Conservation (phyloP, 2,113 vertebrate species). For the Axis porcinus region DNA sequence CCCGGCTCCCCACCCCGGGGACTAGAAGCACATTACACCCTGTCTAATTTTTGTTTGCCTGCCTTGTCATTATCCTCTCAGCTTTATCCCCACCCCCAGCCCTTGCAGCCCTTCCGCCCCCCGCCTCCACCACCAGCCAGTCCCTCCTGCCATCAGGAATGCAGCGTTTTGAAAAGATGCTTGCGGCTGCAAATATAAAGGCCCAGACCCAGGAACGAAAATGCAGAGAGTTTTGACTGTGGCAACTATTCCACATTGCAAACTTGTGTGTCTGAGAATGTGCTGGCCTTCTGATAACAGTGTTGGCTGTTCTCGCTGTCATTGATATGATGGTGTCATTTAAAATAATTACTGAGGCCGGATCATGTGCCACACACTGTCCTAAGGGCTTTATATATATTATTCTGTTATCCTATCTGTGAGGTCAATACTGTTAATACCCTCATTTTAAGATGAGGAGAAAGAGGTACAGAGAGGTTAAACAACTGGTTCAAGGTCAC, state of each 20-base stretch:
- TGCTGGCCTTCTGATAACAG: not conserved
- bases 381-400: not conserved
- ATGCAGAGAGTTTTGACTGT: not conserved
- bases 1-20: not conserved
- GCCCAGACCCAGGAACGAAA: too few relatives aligned
- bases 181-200: not conserved
- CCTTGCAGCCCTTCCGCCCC: accelerated
- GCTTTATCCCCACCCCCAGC: not conserved
- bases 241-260: not conserved
- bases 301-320: not conserved
- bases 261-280: not conserved
- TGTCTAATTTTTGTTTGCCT: not conserved
- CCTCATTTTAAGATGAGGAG: not conserved
- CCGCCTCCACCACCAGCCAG: not conserved
- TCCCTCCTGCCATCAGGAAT: not conserved
- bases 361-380: accelerated
- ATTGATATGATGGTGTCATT: not conserved
- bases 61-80: not conserved
- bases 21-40: not conserved
- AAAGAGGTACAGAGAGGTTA: not conserved
- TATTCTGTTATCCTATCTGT: not conserved
- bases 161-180: not conserved
- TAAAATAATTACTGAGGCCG: not conserved
- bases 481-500: not conserved
- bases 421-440: not conserved